Evolutionary conservation across 2,888 invertebrate species (phyloP).

Genomic region (Cerastis rubricosa): DNA sequence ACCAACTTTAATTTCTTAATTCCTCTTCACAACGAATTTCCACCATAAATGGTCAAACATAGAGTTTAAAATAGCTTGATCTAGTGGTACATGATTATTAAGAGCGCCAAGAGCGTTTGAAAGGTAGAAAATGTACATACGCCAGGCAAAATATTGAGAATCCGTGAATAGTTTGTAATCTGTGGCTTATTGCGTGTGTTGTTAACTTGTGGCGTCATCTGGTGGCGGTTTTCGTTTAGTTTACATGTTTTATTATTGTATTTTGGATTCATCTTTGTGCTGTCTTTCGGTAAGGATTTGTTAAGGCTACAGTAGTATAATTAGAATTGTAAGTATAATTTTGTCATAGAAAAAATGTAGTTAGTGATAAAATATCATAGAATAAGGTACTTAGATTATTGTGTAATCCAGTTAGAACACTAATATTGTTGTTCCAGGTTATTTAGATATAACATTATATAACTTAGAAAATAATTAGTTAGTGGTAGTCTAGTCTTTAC

Average conservation of each 20-base stretch:
- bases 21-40: not conserved
- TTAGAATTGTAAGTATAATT: slow-evolving; percentile 1
- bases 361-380: not conserved
- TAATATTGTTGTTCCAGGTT: slow-evolving; percentile 4
- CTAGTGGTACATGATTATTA: not conserved
- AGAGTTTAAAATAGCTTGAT: not conserved
- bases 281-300: slow-evolving; percentile 4
- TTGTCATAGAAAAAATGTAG: not conserved
- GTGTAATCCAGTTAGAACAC: slow-evolving; percentile 8
- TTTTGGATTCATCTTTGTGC: slow-evolving; percentile 23
- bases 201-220: slow-evolving; percentile 40
- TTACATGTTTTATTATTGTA: slow-evolving; percentile 16
- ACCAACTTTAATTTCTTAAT: not conserved
- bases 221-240: slow-evolving; percentile 40
- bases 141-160: not conserved
- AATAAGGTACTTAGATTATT: not conserved
- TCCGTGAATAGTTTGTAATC: slow-evolving; percentile 33
- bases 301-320: not conserved
- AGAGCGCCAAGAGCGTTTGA: not conserved
- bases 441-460: slow-evolving; percentile 14
- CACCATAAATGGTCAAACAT: not conserved
- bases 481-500: slow-evolving; percentile 1
- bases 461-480: slow-evolving; percentile 20
- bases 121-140: not conserved
- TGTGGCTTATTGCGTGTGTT: slow-evolving; percentile 37